A percentile compares a stretch with the other conserved stretches of the same genome.
Conservation (phyloP, 2,888 invertebrate species). For the Agrochola lychnidis region DNA sequence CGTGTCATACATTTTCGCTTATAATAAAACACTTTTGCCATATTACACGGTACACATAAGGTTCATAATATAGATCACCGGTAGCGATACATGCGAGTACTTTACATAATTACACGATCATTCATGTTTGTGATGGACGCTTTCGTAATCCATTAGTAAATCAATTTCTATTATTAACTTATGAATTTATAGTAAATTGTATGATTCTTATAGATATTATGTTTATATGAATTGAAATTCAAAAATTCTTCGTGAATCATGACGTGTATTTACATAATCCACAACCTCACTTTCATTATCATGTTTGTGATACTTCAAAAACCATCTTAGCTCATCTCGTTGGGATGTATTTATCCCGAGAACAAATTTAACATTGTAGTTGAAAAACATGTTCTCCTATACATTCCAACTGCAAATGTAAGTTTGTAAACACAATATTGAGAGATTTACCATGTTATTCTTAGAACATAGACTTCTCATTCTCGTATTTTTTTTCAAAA, state of each 20-base stretch:
- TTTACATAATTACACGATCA: constrained; percentile 19
- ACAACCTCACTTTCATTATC: too few relatives aligned
- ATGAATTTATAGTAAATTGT: not conserved
- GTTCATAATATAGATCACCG: not conserved
- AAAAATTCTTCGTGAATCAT: not conserved
- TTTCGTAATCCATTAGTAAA: constrained; percentile 18
- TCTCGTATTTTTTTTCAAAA: too few relatives aligned
- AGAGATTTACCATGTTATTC: too few relatives aligned
- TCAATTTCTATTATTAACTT: constrained; percentile 8
- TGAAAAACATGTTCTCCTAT: too few relatives aligned
- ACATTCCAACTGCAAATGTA: too few relatives aligned
- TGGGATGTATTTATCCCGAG: too few relatives aligned
- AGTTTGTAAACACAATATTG: too few relatives aligned
- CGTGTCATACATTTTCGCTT: not conserved
- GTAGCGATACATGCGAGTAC: not conserved
- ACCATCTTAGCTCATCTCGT: too few relatives aligned
- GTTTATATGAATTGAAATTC: not conserved
- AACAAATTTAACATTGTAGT: too few relatives aligned
- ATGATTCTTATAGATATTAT: not conserved
- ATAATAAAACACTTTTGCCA: not conserved
- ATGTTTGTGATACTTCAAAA: not conserved
- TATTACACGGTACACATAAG: not conserved
- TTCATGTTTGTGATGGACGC: constrained; percentile 6
- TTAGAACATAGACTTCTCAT: too few relatives aligned
- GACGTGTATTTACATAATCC: not conserved